Evolutionary conservation across 2,113 vertebrate species (phyloP), one percentile per base, ranked within the genome.

Genomic region (Eubucco bourcierii): DNA sequence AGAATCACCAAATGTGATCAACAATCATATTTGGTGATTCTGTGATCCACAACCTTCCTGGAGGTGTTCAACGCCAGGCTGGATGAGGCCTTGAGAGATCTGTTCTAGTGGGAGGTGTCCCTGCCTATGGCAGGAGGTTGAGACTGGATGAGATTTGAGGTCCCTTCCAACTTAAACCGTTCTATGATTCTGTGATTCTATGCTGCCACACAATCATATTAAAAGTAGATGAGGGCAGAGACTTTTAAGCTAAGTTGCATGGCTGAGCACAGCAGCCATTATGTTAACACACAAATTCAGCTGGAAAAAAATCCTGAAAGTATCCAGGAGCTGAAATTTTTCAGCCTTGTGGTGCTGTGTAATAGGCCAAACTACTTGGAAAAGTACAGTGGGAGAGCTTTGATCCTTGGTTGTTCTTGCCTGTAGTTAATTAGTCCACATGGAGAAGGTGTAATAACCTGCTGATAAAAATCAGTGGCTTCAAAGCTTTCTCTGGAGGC

Each of bases 371-470:
- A 75, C 15, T 85, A 15, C 11, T 87, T 83, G 23, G 6, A 17
- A 28, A 87, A 47, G 10, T 3, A 12, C 80, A 61, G 60, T 13
- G 21, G 27, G 16, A 88, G 16, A 74, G 17, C 21, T 11, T 4
- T 9, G 91, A 29, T 66, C 25, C 33, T 29, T 66, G 12, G 12
- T 61, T 87, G 59, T 67, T 92, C 63, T 66, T 90, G 39, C 24
- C 46, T 84, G 67, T 65, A 77, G 46, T 80, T 84, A 90, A 95
- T 91, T 91, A 92, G 55, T 37, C 84, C 33, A 12, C 15, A 23
- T 77, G 77, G 87, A 44, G 34, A 75, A 67, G n/a, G 11, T 58
- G 59, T 84, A 79, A 95, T 86, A 74, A 85, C 44, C 66, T 77
- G 34, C 84, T 80, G 81, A n/a, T 68, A 64, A 11, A 87, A 79